phyloP scores from a whole-genome alignment of 2,888 invertebrate species.

The Vanessa cardui region DNA sequence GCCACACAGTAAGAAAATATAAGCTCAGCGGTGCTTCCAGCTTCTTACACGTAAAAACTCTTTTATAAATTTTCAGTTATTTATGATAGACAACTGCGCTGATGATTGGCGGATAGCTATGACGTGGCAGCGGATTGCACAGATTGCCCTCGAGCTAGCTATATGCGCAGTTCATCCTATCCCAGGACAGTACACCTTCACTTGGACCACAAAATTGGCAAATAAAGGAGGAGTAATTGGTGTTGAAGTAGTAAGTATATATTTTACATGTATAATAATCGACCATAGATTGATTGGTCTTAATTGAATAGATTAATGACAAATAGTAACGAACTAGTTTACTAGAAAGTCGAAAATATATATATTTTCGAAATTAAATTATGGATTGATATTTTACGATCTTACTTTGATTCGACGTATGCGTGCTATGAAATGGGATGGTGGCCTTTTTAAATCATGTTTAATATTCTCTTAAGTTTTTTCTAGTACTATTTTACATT shows the following conservation, averaged over 20 bases:
- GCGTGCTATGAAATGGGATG: no score
- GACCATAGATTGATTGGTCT: neutral
- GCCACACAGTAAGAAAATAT: no score
- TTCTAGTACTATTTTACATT: neutral
- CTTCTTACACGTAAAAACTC: no score
- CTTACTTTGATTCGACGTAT: no score
- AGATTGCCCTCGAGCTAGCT: slow-evolving; percentile 94
- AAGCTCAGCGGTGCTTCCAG: no score
- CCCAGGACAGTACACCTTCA: slow-evolving; percentile 97
- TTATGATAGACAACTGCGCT: slow-evolving; percentile 99
- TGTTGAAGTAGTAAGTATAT: slow-evolving; percentile 81
- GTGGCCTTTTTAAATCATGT: no score
- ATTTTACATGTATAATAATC: neutral
- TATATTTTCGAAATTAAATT: no score
- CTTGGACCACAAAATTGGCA: slow-evolving; percentile 97
- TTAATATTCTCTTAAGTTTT: no score
- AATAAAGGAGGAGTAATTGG: slow-evolving; percentile 90
- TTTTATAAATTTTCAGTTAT: slow-evolving; percentile 89
- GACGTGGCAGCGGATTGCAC: slow-evolving; percentile 98
- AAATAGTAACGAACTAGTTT: no score
- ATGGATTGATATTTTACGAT: no score
- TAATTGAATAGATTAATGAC: no score
- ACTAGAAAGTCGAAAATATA: no score
- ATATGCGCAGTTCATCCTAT: slow-evolving; percentile 99
- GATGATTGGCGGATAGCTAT: slow-evolving; percentile 99